Percentiles rank a stretch among this genome's conserved stretches.
Evolutionary conservation across 2,797 vertebrate species (phyloP).

Genomic region (Anas bahamensis): DNA sequence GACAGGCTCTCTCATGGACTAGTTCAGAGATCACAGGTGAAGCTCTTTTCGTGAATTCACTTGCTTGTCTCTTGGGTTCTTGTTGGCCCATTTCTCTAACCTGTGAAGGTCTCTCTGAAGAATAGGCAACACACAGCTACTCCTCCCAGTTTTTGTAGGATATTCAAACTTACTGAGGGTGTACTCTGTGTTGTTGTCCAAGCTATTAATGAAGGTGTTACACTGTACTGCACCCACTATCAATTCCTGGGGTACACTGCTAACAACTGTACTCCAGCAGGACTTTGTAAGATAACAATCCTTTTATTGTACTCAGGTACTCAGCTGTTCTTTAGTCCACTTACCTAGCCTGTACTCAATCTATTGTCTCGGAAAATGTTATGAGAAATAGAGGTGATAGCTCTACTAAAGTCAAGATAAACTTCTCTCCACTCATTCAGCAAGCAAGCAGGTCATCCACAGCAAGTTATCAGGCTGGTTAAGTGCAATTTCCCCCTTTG

Average conservation of each 20-base stretch:
- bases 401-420: not conserved
- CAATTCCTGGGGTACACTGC: not conserved
- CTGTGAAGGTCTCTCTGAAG: not conserved
- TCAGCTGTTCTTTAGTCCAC: not conserved
- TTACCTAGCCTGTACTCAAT: not conserved
- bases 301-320: not conserved
- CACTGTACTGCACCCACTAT: not conserved
- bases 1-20: not conserved
- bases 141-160: not conserved
- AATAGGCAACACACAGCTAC: not conserved
- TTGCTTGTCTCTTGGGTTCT: not conserved
- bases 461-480: not conserved
- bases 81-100: not conserved
- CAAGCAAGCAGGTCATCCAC: not conserved
- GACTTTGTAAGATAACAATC: not conserved
- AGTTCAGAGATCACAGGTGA: not conserved
- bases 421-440: not conserved
- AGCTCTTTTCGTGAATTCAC: not conserved
- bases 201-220: not conserved
- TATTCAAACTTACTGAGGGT: not conserved
- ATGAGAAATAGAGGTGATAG: not conserved
- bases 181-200: not conserved
- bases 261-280: not conserved
- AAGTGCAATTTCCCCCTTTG: not conserved
- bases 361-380: not conserved